phyloP scores from a whole-genome alignment of 2,797 vertebrate genomes.

The Champsocephalus gunnari region DNA sequence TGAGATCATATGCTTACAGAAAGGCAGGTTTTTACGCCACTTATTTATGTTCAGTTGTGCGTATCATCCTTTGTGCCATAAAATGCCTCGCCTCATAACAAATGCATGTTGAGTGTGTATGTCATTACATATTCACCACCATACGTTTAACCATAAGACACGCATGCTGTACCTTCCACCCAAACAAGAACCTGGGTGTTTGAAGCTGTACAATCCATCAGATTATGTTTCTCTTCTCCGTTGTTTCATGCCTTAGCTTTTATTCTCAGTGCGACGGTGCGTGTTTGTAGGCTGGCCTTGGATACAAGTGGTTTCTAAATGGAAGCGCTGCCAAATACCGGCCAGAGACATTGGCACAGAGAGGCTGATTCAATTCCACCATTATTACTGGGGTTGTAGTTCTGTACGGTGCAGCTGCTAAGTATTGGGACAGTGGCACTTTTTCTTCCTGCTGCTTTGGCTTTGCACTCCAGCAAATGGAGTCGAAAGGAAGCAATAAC shows the following conservation, averaged over 20 bases:
- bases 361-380: conserved; percentile 29
- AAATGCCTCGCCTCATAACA: conserved; percentile 1
- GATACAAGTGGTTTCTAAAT: conserved; percentile 53
- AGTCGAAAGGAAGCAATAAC: conserved; percentile 47
- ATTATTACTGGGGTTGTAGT: conserved; percentile 51
- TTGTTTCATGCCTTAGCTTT: conserved; percentile 30
- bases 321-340: conserved; percentile 37
- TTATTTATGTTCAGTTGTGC: neutral
- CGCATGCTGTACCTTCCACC: conserved; percentile 6
- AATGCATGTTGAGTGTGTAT: neutral
- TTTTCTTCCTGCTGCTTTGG: conserved; percentile 23
- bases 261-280: conserved; percentile 26
- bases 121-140: conserved; percentile 9
- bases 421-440: conserved; percentile 32
- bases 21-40: neutral
- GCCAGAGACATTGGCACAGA: conserved; percentile 48
- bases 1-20: neutral
- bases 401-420: conserved; percentile 31
- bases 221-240: conserved; percentile 11
- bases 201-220: conserved; percentile 17
- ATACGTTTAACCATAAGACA: neutral
- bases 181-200: neutral
- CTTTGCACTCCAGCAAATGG: conserved; percentile 23
- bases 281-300: conserved; percentile 42
- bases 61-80: neutral